Conservation (phyloP, 1,140 invertebrate species). For the Arctopsyche grandis region DNA sequence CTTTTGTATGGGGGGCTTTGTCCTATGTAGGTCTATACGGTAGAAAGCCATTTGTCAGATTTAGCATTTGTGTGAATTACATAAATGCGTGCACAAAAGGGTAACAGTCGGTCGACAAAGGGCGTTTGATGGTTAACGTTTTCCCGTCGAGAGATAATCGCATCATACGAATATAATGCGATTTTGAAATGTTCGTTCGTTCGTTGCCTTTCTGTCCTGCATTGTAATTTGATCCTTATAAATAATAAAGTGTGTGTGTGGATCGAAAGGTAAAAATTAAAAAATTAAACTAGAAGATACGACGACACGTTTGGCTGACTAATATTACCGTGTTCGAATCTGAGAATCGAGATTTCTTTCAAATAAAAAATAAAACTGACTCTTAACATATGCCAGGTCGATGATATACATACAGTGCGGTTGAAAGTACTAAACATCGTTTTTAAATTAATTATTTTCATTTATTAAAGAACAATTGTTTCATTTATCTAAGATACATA, state of each 20-base stretch:
- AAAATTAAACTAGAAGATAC: slow-evolving; percentile 1
- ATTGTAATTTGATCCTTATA: not conserved
- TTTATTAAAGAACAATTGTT: too few species aligned
- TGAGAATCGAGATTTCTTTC: slow-evolving; percentile 1
- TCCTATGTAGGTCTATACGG: not conserved
- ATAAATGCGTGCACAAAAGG: not conserved
- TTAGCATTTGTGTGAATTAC: slow-evolving; percentile 13
- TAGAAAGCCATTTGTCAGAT: slow-evolving; percentile 16
- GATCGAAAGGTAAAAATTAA: not conserved
- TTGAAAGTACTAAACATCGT: not conserved
- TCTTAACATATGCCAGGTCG: not conserved
- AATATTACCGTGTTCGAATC: slow-evolving; percentile 21
- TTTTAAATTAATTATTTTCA: slow-evolving; percentile 5
- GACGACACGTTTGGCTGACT: not conserved
- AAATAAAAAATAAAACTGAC: slow-evolving; percentile 22
- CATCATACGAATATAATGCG: slow-evolving; percentile 43
- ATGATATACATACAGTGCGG: not conserved
- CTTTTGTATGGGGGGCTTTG: not conserved
- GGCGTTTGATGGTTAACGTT: slow-evolving; percentile 26
- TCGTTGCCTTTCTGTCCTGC: too few species aligned
- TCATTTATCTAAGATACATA: too few species aligned
- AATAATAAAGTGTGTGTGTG: too few species aligned
- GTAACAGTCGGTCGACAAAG: slow-evolving; percentile 23
- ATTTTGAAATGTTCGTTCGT: slow-evolving; percentile 35
- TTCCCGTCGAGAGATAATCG: slow-evolving; percentile 15